Evolutionary conservation across 35 echinoderm and acorn worm genomes (phyloP).

Genomic region (Ophioderma brevispina): DNA sequence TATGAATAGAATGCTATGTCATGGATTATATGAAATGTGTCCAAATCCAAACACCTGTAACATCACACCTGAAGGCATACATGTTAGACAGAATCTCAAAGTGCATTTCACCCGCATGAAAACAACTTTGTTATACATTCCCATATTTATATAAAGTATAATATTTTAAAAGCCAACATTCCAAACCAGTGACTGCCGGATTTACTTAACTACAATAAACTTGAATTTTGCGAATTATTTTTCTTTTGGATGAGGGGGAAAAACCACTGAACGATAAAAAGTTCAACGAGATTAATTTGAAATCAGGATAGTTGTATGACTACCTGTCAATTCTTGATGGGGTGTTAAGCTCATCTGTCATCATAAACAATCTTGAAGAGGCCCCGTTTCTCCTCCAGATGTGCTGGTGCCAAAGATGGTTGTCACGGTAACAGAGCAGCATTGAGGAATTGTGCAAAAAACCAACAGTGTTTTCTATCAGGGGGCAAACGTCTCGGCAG

Average conservation of each 20-base stretch:
- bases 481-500: constrained; percentile 1
- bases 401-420: neutral
- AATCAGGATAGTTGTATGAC: neutral
- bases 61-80: neutral
- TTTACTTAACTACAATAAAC: neutral
- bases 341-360: neutral
- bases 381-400: neutral
- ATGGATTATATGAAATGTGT: neutral
- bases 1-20: neutral
- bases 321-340: neutral
- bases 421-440: neutral
- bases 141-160: constrained; percentile 10
- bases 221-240: constrained; percentile 1
- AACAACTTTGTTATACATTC: neutral
- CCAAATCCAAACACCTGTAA: neutral
- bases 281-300: constrained; percentile 2
- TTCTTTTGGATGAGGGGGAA: neutral
- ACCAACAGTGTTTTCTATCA: neutral
- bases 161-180: constrained; percentile 15
- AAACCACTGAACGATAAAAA: neutral
- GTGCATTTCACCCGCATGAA: neutral
- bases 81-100: neutral
- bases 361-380: neutral
- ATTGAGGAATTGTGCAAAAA: neutral
- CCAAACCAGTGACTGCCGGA: neutral